Conservation (phyloP, 2,797 vertebrate genomes). For the Enteromius mattozi region DNA sequence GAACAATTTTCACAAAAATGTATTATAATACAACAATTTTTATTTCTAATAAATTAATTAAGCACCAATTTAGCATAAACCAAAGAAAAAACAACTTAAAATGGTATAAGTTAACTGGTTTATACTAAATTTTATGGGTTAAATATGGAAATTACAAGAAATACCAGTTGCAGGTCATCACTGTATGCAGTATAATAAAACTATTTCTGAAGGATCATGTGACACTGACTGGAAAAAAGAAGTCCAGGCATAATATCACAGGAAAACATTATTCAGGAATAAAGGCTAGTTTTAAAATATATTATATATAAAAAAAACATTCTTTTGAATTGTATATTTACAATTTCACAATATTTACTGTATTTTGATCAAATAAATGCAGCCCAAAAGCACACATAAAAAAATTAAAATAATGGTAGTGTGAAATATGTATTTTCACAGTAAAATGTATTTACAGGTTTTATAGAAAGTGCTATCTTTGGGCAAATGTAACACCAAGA, state of each 20-base stretch:
- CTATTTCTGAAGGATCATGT: neutral
- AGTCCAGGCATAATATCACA: neutral
- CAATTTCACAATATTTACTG: too few relatives aligned
- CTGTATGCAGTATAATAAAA: neutral
- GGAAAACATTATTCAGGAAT: neutral
- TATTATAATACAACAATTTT: neutral
- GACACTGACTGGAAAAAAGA: neutral
- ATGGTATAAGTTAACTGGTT: too few relatives aligned
- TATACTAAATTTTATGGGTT: too few relatives aligned
- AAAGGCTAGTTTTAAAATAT: neutral
- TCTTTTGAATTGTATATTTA: neutral
- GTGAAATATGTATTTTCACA: neutral
- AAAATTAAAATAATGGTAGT: neutral
- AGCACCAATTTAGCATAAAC: neutral
- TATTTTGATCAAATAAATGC: neutral
- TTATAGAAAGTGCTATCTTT: neutral
- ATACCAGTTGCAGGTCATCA: too few relatives aligned
- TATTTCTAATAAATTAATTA: neutral
- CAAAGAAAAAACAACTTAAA: neutral
- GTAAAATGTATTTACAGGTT: neutral
- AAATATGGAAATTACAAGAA: too few relatives aligned
- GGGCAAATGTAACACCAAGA: neutral
- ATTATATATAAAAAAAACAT: too few relatives aligned
- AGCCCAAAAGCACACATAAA: too few relatives aligned
- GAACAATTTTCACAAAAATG: neutral